These are phyloP conservation scores for Falco naumanni DNA, from an alignment of 2,797 vertebrate genomes.

Conservation along the genomic window DNA sequence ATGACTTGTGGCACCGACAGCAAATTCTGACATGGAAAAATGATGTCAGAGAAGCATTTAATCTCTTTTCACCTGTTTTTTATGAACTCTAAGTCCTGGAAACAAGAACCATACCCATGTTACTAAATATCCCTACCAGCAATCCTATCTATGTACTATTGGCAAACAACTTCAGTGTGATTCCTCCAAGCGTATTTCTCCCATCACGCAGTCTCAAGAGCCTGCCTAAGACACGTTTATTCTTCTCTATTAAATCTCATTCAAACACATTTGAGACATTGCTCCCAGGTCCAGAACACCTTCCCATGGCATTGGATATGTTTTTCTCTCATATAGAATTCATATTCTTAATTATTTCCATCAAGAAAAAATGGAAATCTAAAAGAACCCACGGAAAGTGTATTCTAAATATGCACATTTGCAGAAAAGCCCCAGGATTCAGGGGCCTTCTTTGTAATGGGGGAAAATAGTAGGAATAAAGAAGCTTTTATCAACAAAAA, in stretches of 20 bases:
- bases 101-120: slow-evolving; percentile 33
- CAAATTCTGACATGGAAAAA: slow-evolving; percentile 58
- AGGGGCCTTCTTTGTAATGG: neutral
- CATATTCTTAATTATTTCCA: neutral
- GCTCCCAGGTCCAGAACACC: neutral
- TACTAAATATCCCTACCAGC: slow-evolving; percentile 40
- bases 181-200: neutral
- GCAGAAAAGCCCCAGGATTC: neutral
- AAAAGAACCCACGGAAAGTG: neutral
- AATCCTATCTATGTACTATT: neutral
- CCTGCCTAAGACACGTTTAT: neutral
- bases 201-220: neutral
- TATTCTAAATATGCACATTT: neutral
- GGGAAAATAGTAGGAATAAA: neutral
- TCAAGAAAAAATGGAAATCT: neutral
- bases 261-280: neutral
- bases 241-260: neutral
- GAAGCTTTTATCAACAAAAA: neutral
- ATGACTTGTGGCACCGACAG: slow-evolving; percentile 40
- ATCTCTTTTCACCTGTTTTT: slow-evolving; percentile 41
- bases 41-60: neutral
- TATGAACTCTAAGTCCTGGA: slow-evolving; percentile 44
- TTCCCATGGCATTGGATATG: neutral
- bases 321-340: neutral
- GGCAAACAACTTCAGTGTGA: neutral